Conservation (phyloP, 2,113 vertebrate species). For the Peromyscus californicus region DNA sequence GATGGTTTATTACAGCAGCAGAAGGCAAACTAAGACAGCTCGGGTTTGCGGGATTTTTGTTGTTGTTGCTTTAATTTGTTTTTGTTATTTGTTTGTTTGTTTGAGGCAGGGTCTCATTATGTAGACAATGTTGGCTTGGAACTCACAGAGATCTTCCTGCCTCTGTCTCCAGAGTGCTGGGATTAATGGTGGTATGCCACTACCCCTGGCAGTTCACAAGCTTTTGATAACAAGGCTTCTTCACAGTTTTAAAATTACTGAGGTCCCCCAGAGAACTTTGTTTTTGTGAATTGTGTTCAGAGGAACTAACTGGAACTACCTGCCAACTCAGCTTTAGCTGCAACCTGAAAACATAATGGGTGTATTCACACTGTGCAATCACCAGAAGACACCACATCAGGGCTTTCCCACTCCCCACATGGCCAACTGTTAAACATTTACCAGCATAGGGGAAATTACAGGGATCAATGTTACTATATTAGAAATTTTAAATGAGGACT, state of each 20-base stretch:
- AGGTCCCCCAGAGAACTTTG: background rate
- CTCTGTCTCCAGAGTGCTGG: background rate
- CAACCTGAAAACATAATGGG: background rate
- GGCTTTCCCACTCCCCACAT: fast-evolving
- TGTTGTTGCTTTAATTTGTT: background rate
- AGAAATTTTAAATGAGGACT: background rate
- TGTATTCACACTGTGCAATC: background rate
- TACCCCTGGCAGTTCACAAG: background rate
- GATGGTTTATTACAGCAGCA: background rate
- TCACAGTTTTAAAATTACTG: background rate
- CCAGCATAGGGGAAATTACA: background rate
- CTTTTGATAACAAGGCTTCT: too few species aligned
- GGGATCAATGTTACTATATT: background rate
- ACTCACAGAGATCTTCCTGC: background rate
- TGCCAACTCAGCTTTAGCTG: too few species aligned
- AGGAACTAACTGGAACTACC: background rate
- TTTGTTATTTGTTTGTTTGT: background rate
- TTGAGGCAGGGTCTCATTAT: background rate
- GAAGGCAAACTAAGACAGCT: background rate
- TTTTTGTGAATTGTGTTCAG: background rate
- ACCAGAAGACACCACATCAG: background rate
- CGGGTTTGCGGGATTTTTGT: background rate
- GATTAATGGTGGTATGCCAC: background rate
- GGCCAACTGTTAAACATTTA: background rate
- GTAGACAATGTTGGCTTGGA: background rate